phyloP scores from a whole-genome alignment of 2,888 invertebrate species.

The Andrena bicolor region DNA sequence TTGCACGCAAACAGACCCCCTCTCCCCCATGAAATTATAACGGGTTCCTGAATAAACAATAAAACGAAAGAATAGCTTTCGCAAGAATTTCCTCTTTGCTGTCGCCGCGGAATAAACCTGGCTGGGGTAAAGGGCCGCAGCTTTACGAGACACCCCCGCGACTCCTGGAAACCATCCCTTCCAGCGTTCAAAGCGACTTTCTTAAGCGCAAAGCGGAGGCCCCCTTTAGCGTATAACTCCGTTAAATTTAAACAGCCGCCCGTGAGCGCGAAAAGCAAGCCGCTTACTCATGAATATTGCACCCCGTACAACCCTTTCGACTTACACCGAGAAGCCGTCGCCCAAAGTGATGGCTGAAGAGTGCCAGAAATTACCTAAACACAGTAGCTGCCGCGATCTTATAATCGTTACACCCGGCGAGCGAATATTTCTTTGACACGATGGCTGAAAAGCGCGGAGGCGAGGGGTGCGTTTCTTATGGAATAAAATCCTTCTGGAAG shows the following conservation, averaged over 20 bases:
- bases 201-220: conserved; percentile 52
- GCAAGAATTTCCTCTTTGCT: conserved; percentile 44
- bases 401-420: conserved; percentile 1
- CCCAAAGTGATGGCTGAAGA: conserved; percentile 10
- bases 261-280: conserved; percentile 55
- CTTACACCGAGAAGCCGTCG: conserved; percentile 18
- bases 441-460: background rate
- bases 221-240: conserved; percentile 66
- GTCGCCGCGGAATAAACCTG: conserved; percentile 51
- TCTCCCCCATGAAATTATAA: conserved; percentile 58
- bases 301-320: conserved; percentile 61
- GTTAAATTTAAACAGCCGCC: conserved; percentile 66
- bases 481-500: too few species aligned
- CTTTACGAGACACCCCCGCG: conserved; percentile 44
- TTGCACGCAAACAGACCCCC: conserved; percentile 48
- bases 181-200: conserved; percentile 56
- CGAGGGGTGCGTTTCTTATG: background rate
- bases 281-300: conserved; percentile 67
- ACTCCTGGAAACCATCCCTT: conserved; percentile 37
- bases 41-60: conserved; percentile 58
- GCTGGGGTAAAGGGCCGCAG: conserved; percentile 26
- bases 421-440: background rate
- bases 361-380: conserved; percentile 17
- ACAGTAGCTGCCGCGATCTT: background rate
- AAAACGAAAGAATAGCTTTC: conserved; percentile 59